Evolutionary conservation across 2,797 vertebrate genomes (phyloP).

Genomic region (Amblyopsis hoosieri): DNA sequence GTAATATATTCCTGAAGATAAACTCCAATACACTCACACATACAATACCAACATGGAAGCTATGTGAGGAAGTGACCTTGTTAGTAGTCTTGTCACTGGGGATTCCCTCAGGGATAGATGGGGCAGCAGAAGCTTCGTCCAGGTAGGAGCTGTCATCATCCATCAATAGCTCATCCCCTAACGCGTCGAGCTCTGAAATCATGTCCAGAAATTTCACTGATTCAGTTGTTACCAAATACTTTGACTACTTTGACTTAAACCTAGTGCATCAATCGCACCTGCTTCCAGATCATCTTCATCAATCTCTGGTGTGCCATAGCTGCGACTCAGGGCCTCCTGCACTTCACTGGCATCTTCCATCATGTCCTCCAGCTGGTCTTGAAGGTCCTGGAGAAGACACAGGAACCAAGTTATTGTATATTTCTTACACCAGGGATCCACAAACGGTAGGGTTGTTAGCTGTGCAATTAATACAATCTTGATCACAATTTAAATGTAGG

Average conservation of each 20-base stretch:
- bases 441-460: too few relatives aligned
- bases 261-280: conserved; percentile 68
- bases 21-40: background rate
- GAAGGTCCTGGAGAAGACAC: conserved; percentile 83
- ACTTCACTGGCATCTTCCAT: conserved; percentile 97
- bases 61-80: conserved; percentile 79
- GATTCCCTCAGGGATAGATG: conserved; percentile 92
- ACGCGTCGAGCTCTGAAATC: conserved; percentile 89
- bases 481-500: too few relatives aligned
- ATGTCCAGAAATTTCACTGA: conserved; percentile 9
- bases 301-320: conserved; percentile 94
- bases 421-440: too few relatives aligned
- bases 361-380: conserved; percentile 98
- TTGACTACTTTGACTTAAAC: too few relatives aligned
- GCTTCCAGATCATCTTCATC: conserved; percentile 98
- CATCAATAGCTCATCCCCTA: conserved; percentile 94
- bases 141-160: conserved; percentile 97
- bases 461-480: too few relatives aligned
- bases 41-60: background rate
- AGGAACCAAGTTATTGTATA: too few relatives aligned
- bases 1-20: too few relatives aligned
- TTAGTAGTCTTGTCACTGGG: conserved; percentile 90
- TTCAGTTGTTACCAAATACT: background rate
- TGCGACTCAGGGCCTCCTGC: conserved; percentile 94
- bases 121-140: conserved; percentile 92